Evolutionary conservation across 2,113 vertebrate genomes (phyloP).

Genomic region (Catharus fuscescens): DNA sequence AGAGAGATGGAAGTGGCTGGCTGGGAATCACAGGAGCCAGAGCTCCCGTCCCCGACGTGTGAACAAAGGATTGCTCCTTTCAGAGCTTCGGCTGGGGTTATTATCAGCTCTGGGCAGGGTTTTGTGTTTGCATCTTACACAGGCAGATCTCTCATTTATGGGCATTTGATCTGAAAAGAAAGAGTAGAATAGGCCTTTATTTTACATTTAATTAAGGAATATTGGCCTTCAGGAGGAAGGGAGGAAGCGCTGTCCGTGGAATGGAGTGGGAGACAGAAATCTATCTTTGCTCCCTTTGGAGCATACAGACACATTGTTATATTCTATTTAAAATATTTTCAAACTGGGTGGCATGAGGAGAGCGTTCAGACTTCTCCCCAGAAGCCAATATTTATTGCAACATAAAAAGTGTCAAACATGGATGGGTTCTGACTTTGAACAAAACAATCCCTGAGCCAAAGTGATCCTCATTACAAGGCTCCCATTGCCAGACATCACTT

Average conservation of each 20-base stretch:
- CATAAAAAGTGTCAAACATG: background rate
- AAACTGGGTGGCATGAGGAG: background rate
- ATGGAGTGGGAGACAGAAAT: conserved; percentile 29
- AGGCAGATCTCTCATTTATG: conserved; percentile 14
- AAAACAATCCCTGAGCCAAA: background rate
- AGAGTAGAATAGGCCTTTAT: background rate
- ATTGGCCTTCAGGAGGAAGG: background rate
- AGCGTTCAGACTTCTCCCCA: background rate
- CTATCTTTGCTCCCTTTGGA: background rate
- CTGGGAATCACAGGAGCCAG: background rate
- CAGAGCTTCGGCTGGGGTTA: background rate
- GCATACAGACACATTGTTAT: background rate
- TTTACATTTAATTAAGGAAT: background rate
- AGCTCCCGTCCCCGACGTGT: background rate
- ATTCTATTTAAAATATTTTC: background rate
- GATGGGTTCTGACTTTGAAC: background rate
- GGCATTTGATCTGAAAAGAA: background rate
- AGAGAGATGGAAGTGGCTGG: background rate
- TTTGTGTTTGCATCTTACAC: background rate
- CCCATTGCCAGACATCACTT: background rate
- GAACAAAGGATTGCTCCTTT: background rate
- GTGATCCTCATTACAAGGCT: background rate
- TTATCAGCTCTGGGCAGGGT: background rate
- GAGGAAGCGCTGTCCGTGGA: background rate
- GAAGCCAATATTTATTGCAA: background rate